Evolutionary conservation across 2,797 vertebrate genomes (phyloP).

Genomic region (Macrochelys suwanniensis): DNA sequence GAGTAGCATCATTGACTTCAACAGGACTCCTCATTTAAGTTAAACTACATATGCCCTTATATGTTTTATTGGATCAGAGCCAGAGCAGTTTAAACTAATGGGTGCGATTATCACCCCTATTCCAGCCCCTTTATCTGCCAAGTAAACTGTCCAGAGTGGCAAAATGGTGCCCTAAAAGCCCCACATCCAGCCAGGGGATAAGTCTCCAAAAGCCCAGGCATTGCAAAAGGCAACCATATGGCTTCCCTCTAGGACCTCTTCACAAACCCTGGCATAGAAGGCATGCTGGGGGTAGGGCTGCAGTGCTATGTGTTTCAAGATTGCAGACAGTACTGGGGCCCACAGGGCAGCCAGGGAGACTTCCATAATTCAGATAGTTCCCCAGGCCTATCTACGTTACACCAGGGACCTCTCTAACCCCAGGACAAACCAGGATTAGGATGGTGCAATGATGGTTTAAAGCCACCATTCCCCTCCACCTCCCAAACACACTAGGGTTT

Average conservation of each 20-base stretch:
- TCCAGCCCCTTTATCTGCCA: not conserved
- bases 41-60: slow-evolving; percentile 25
- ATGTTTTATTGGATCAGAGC: not conserved
- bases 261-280: not conserved
- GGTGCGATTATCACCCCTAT: not conserved
- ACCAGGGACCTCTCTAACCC: not conserved
- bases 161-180: not conserved
- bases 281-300: not conserved
- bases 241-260: not conserved
- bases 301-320: not conserved
- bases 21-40: slow-evolving; percentile 1
- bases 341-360: not conserved
- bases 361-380: not conserved
- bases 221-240: not conserved
- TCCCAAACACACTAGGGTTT: not conserved
- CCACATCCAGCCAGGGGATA: not conserved
- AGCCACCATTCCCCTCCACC: not conserved
- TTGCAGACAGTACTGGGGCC: not conserved
- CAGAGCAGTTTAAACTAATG: slow-evolving; percentile 31
- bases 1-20: slow-evolving; percentile 39
- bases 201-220: not conserved
- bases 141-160: not conserved
- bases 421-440: not conserved
- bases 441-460: not conserved
- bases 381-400: not conserved